Conservation (phyloP, 2,113 vertebrate species). For the Lophochroa leadbeateri region DNA sequence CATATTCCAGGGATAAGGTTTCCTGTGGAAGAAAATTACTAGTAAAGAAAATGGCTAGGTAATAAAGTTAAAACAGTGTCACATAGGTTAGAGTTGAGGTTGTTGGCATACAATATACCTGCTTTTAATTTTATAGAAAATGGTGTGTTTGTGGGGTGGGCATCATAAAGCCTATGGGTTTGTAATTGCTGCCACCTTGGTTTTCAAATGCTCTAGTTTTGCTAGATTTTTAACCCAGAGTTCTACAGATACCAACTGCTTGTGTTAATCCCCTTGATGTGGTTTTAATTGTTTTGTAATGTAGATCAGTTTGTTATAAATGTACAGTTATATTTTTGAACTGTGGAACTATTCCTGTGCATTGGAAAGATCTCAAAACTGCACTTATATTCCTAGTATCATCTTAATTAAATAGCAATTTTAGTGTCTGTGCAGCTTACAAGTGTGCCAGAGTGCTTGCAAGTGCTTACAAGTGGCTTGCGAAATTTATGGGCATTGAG, state of each 20-base stretch:
- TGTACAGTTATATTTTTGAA: not conserved
- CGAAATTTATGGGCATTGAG: not conserved
- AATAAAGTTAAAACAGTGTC: not conserved
- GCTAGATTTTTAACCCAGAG: not conserved
- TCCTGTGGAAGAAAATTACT: not conserved
- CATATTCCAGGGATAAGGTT: not conserved
- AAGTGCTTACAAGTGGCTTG: not conserved
- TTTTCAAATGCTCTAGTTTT: not conserved
- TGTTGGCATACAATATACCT: not conserved
- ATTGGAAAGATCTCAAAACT: not conserved
- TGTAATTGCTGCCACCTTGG: not conserved
- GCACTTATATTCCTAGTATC: not conserved
- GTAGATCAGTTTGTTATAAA: not conserved
- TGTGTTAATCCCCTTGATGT: not conserved
- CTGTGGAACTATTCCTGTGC: not conserved
- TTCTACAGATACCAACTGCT: not conserved
- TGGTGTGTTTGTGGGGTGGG: not conserved
- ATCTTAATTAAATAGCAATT: not conserved
- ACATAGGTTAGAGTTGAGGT: not conserved
- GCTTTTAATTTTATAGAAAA: not conserved
- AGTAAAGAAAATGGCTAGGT: not conserved
- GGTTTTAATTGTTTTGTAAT: not conserved
- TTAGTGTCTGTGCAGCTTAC: not conserved
- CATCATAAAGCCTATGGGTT: not conserved
- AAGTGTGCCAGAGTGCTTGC: not conserved